Conservation (phyloP, 2,888 invertebrate species). For the Pheosia gnoma region DNA sequence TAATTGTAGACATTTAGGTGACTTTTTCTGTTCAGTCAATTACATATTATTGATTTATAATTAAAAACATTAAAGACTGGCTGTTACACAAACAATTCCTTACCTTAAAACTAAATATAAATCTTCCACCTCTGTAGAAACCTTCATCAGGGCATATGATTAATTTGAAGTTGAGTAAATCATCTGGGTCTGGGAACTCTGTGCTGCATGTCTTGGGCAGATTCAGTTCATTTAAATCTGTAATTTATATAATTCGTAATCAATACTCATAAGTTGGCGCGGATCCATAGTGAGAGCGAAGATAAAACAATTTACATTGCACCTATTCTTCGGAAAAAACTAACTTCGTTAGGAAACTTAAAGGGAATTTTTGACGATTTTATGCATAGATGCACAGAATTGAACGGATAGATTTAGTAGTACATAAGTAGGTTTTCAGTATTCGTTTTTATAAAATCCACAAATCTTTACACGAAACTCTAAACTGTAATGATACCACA, state of each 20-base stretch:
- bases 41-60: too few species aligned
- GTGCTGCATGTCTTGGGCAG: conserved; percentile 98
- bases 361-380: conserved; percentile 6
- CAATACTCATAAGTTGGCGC: background rate
- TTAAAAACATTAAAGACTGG: too few species aligned
- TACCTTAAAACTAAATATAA: conserved; percentile 97
- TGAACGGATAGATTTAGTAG: background rate
- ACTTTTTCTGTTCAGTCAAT: too few species aligned
- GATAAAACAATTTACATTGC: background rate
- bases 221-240: conserved; percentile 98
- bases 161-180: conserved; percentile 97
- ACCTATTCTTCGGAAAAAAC: background rate
- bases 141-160: conserved; percentile 99
- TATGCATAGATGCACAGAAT: background rate
- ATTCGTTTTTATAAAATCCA: background rate
- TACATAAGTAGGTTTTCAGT: background rate
- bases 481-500: conserved; percentile 30
- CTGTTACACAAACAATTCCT: conserved; percentile 14
- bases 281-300: background rate
- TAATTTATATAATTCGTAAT: conserved; percentile 55
- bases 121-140: conserved; percentile 96
- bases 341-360: background rate
- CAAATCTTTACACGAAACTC: conserved; percentile 6
- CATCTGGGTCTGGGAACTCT: conserved; percentile 98
- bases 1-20: too few species aligned